Evolutionary conservation across 2,113 vertebrate genomes (phyloP).

Genomic region (Pseudois nayaur): DNA sequence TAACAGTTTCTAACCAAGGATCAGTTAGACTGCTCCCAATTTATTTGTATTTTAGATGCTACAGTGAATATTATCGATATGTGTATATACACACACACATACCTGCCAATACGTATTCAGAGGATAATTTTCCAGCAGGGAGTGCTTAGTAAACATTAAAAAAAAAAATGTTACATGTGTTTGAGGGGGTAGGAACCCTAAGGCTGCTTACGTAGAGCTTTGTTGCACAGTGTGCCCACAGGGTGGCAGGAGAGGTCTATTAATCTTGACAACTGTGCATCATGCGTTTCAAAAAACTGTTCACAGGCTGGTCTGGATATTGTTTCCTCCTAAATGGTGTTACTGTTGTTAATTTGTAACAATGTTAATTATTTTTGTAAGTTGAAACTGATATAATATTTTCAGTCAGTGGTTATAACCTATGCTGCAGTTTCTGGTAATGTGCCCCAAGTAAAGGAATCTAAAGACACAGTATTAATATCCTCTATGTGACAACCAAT

Average conservation of each 20-base stretch:
- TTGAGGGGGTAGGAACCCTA: not conserved
- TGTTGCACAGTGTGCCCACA: not conserved
- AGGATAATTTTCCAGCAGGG: not conserved
- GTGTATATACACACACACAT: not conserved
- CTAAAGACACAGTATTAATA: not conserved
- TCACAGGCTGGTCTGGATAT: not conserved
- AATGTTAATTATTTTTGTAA: not conserved
- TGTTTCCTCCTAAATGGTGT: not conserved
- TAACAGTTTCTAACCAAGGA: not conserved
- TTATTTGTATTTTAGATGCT: not conserved
- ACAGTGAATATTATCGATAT: not conserved
- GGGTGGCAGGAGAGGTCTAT: slow-evolving; percentile 13
- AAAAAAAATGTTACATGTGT: not conserved
- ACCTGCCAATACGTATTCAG: not conserved
- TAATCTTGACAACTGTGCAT: not conserved
- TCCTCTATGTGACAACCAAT: not conserved
- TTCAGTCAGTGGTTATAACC: not conserved
- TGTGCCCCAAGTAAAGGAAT: not conserved
- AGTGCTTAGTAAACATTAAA: not conserved
- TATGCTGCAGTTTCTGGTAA: not conserved
- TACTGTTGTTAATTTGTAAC: not conserved
- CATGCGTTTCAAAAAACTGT: not conserved
- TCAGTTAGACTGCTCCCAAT: not conserved
- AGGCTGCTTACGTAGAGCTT: not conserved
- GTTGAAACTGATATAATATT: not conserved